phyloP scores from a whole-genome alignment of 2,113 vertebrate species.

The Alligator mississippiensis region DNA sequence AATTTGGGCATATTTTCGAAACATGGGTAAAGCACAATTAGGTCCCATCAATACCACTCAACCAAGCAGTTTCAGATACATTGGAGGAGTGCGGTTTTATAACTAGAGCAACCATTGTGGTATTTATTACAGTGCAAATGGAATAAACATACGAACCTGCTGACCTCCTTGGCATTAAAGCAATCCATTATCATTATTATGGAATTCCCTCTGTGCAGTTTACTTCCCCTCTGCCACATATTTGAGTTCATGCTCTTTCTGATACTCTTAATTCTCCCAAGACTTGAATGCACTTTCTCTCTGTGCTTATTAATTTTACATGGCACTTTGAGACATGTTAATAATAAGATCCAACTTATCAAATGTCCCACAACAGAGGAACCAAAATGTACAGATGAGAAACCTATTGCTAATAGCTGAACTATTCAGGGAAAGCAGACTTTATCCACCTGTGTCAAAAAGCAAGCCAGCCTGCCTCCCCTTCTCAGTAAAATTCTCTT shows the following conservation, averaged over 20 bases:
- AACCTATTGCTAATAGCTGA: background rate
- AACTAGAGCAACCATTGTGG: background rate
- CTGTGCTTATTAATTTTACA: conserved; percentile 32
- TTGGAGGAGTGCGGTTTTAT: background rate
- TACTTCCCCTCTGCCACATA: background rate
- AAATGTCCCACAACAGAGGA: background rate
- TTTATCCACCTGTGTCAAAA: conserved; percentile 13
- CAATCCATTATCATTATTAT: conserved; percentile 18
- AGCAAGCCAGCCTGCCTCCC: background rate
- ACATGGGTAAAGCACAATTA: background rate
- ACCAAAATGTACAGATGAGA: background rate
- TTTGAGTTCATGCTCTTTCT: background rate
- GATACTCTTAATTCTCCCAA: conserved; percentile 23
- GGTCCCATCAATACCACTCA: background rate
- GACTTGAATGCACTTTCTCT: conserved; percentile 25
- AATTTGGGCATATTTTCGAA: background rate
- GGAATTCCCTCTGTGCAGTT: conserved; percentile 14
- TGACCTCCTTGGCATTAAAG: conserved; percentile 15
- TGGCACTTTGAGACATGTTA: conserved; percentile 7
- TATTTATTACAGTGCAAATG: background rate
- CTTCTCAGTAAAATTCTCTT: background rate
- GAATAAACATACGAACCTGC: conserved; percentile 6
- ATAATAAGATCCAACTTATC: background rate
- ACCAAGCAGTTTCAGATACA: background rate
- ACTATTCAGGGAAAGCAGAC: background rate